Evolutionary conservation across 1,140 invertebrate genomes (phyloP), one percentile per base, ranked within the genome.

Genomic region (Drosophila pachea): DNA sequence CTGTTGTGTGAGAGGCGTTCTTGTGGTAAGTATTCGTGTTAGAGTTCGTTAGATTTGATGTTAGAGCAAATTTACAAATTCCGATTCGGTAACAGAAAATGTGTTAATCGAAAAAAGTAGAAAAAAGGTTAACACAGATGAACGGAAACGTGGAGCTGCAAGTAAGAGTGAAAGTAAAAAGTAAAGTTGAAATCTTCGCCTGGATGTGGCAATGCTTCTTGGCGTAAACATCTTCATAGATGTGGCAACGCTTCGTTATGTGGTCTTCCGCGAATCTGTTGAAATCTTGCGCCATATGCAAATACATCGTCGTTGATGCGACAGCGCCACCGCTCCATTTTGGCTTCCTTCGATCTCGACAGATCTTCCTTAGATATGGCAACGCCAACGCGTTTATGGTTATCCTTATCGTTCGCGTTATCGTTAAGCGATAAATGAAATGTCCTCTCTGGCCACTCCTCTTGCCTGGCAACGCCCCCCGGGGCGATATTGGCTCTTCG

Each of bases 191-290:
- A 33, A 22, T 59, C 56, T 59, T 59, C 45, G 8, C 33, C n/a
- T 52, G 49, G 32, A 52, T 52, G 33, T 32, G 48, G n/a, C 48
- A 50, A 50, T 5, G 42, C 16, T 36, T 54, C 22, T 8, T 33
- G 32, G 50, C 50, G 36, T 12, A 5, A 11, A 9, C 14, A 22
- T 53, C 16, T n/a, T 22, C 16, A 53, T 45, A 9, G 12, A 47
- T 47, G 16, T 47, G 40, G 40, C 12, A 43, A 43, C 40, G 40
- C 40, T 14, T 7, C 12, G 12, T 43, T 12, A 5, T 14, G n/a
- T 38, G 36, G 8, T 8, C 7, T 8, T 38, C 8, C 4, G 7
- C 4, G 8, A 38, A 40, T 38, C 38, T 40, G 11, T 22, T 22
- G 38, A 36, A 7, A 36, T 1, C 35, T 36, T 36, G 22, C n/a